Evolutionary conservation across 2,888 invertebrate species (phyloP).

Genomic region (Hesperia comma): DNA sequence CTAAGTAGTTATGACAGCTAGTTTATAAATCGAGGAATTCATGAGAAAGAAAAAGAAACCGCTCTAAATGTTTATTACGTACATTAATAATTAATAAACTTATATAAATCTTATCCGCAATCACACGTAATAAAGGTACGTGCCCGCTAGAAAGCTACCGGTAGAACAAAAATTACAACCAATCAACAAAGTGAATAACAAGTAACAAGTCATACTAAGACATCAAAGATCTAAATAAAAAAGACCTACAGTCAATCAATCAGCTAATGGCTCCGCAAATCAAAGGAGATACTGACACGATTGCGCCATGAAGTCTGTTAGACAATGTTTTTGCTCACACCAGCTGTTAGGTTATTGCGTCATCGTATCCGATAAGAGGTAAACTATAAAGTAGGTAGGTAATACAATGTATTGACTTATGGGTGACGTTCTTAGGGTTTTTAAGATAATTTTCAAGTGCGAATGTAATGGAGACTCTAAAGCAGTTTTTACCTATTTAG

Average conservation of each 20-base stretch:
- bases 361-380: slow-evolving; percentile 4
- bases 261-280: slow-evolving; percentile 40
- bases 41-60: no score
- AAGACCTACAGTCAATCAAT: slow-evolving; percentile 35
- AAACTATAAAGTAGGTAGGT: background rate
- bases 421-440: no score
- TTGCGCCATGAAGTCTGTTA: slow-evolving; percentile 41
- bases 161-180: background rate
- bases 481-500: no score
- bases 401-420: no score
- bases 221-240: slow-evolving; percentile 25
- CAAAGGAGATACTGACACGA: slow-evolving; percentile 38
- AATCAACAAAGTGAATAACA: slow-evolving; percentile 4
- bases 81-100: no score
- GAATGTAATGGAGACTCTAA: no score
- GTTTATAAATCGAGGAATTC: no score
- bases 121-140: background rate
- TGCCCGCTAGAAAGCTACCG: background rate
- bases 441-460: no score
- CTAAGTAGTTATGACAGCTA: no score
- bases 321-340: slow-evolving; percentile 40
- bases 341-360: background rate
- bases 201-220: slow-evolving; percentile 18
- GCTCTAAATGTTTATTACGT: no score
- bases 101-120: background rate